Base-by-base conservation (phyloP, 1,140 invertebrate species). In the Mya arenaria region DNA sequence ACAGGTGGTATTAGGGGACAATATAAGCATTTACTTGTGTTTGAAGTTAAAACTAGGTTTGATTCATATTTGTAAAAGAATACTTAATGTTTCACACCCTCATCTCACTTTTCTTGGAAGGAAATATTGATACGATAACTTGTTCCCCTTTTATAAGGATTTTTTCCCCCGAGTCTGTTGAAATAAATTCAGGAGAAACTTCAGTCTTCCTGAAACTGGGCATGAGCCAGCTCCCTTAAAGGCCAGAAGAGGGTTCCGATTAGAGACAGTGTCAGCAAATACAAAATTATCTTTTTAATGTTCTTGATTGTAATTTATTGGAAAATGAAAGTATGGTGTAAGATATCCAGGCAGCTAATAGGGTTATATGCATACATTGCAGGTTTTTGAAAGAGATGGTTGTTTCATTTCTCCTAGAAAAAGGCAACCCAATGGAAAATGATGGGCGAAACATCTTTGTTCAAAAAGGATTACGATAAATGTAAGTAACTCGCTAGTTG, bases 281-380 rank as follows among this genome's bases (percentile, higher is more conserved):
- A 19, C 65, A 77, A 48, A 4, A 41, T 17, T 48, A 58, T 2
- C n/a, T 77, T 1, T 15, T 77, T 36, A 44, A 65, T 23, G 30
- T 6, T 32, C 0, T 36, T 13, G 60, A 65, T 10, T 6, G 23
- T 34, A 19, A 65, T 34, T 3, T n/a, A 19, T 25, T 39, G 58
- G 36, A 32, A 32, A 15, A 68, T 13, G 23, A 41, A 19, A 4
- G 4, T 41, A 25, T 41, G 10, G 6, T 48, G 6, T 34, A 68
- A n/a, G 23, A 4, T 4, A 19, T 8, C 10, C 36, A 41, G 28
- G n/a, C n/a, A n/a, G 34, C 15, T 17, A 48, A 23, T 71, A 25
- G 48, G 58, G 34, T 80, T n/a, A 69, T 41, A 48, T 80, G 77
- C 36, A 62, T 69, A 36, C 77, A 80, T 80, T 80, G 77, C 36